Base-by-base conservation (phyloP, 2,888 invertebrate species). In the Tricholauxania praeusta region DNA sequence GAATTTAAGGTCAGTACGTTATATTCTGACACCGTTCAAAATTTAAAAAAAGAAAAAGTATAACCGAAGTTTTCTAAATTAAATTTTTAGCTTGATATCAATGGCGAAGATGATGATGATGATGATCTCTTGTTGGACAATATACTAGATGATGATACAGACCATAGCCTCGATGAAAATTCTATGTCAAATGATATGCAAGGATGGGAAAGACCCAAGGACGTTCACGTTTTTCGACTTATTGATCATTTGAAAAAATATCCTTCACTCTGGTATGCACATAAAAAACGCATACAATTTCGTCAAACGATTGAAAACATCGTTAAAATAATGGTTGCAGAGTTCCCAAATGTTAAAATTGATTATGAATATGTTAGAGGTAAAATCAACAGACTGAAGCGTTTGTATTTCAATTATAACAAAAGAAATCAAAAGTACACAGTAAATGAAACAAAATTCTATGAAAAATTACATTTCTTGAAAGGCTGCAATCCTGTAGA, bases 391-490 rank as follows among this genome's bases (percentile, higher is more conserved):
- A 15, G 47, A 57, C 49, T 68, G 19, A 68, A 68, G 55, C 14
- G 48, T 3, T 14, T 57, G 12, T 68, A 49, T n/a, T 22, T 17
- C 48, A 68, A 68, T 15, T 68, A 59, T n/a, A 15, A 57, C 57
- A 57, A 68, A 12, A 39, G 39, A 39, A 55, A 47, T 14, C 5
- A 19, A 15, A 39, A 68, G 19, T 49, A 19, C 28, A 68, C 14
- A 6, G 48, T 57, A 22, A 66, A 55, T 28, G n/a, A 68, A 12
- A 48, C 59, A 12, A 57, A 59, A 17, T 68, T 48, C 12, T 68
- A 39, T 47, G 57, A 68, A 12, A 12, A 57, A 8, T 47, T 68
- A 15, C 48, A 68, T 68, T 68, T 68, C 15, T 57, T 68, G 14
- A 51, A 22, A 19, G 67, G 22, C 12, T 19, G 28, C 7, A 39